Percentiles rank a stretch among this genome's conserved stretches.
Conservation (phyloP, 1,140 invertebrate genomes). For the Papilio aristodemus region DNA sequence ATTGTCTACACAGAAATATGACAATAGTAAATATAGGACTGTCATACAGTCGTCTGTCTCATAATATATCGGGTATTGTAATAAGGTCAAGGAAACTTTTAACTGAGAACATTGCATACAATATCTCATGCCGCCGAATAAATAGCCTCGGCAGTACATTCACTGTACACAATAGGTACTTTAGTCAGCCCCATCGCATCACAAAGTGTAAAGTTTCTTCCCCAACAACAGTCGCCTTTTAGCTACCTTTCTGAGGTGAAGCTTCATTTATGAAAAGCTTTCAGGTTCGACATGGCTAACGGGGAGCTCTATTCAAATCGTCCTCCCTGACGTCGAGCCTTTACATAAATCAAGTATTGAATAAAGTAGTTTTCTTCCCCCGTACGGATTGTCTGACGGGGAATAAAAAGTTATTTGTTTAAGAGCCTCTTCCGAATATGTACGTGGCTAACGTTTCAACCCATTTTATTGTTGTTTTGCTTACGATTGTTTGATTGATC, state of each 20-base stretch:
- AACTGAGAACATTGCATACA: slow-evolving; percentile 1
- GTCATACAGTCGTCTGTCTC: too few relatives aligned
- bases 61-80: slow-evolving; percentile 18
- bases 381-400: slow-evolving; percentile 42
- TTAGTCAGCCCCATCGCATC: slow-evolving; percentile 39
- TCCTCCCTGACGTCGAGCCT: slow-evolving; percentile 57
- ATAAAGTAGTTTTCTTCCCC: slow-evolving; percentile 61
- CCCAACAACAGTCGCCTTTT: slow-evolving; percentile 63
- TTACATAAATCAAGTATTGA: slow-evolving; percentile 75
- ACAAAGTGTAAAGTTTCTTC: slow-evolving; percentile 63
- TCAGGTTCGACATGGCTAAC: slow-evolving; percentile 65
- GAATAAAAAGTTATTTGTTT: slow-evolving; percentile 32
- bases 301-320: slow-evolving; percentile 71
- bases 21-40: too few relatives aligned
- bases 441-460: slow-evolving; percentile 10
- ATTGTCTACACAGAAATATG: background rate
- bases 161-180: slow-evolving; percentile 41
- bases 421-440: slow-evolving; percentile 24
- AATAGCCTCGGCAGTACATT: slow-evolving; percentile 23
- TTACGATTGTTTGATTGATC: slow-evolving; percentile 7
- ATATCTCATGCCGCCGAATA: slow-evolving; percentile 13
- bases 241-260: slow-evolving; percentile 61
- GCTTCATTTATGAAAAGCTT: slow-evolving; percentile 75
- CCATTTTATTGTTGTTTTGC: slow-evolving; percentile 22
- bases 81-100: slow-evolving; percentile 12